phyloP scores from a whole-genome alignment of 2,113 vertebrate species.

The Thamnaconus septentrionalis region DNA sequence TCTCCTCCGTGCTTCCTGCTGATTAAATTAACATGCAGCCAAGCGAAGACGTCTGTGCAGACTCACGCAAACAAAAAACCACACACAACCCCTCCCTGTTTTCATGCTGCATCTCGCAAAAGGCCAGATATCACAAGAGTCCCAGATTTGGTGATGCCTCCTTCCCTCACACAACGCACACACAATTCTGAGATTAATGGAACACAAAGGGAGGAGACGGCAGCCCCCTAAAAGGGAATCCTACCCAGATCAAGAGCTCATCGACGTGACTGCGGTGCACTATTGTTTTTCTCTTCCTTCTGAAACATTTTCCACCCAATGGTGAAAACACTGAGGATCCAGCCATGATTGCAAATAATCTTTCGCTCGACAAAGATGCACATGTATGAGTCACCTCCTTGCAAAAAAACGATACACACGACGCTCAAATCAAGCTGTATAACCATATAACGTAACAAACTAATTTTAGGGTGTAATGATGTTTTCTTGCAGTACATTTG shows the following conservation, averaged over 20 bases:
- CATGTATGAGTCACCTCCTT: too few species aligned
- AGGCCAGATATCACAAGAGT: conserved; percentile 61
- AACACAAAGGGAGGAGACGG: conserved; percentile 6
- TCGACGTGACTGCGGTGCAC: neutral
- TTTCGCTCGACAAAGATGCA: too few species aligned
- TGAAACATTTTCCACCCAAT: neutral
- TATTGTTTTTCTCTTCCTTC: neutral
- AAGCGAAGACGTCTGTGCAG: conserved; percentile 9
- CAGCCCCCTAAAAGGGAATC: conserved; percentile 7
- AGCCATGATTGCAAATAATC: too few species aligned
- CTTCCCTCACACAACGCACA: conserved; percentile 7
- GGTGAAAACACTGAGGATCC: neutral
- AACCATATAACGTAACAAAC: too few species aligned
- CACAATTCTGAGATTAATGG: conserved; percentile 7
- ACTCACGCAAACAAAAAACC: conserved; percentile 7
- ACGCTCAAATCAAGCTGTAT: too few species aligned
- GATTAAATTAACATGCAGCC: conserved; percentile 59
- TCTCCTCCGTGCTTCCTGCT: conserved; percentile 33
- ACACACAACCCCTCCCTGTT: conserved; percentile 25
- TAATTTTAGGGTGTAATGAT: too few species aligned
- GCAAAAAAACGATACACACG: too few species aligned
- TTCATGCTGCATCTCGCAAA: conserved; percentile 45
- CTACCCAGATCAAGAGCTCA: conserved; percentile 5
- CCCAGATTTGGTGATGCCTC: conserved; percentile 51
- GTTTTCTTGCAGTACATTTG: too few species aligned